phyloP scores from a whole-genome alignment of 2,797 vertebrate species.

The Megaceryle alcyon region DNA sequence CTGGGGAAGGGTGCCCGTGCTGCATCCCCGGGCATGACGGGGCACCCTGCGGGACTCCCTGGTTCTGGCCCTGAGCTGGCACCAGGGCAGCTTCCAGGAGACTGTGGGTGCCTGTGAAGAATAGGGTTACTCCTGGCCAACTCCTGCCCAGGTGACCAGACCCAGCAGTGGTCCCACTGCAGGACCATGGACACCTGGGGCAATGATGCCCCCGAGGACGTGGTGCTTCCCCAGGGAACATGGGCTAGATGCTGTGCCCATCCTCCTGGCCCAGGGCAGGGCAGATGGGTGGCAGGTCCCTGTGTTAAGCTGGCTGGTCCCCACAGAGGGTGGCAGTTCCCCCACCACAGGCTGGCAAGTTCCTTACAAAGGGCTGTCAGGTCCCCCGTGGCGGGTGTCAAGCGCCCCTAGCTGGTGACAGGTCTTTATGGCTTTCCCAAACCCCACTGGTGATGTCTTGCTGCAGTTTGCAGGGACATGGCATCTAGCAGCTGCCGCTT shows the following conservation, averaged over 20 bases:
- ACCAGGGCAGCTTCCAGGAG: background rate
- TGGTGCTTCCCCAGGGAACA: background rate
- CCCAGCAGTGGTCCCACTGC: background rate
- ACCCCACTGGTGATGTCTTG: background rate
- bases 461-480: conserved; percentile 43
- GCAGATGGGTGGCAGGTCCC: background rate
- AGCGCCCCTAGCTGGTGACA: no score
- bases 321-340: background rate
- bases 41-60: background rate
- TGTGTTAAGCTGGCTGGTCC: background rate
- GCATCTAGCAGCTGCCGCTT: background rate
- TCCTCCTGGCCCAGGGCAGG: background rate
- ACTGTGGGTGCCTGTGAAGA: background rate
- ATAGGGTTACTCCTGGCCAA: background rate
- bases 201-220: rapidly evolving
- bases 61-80: background rate
- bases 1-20: background rate
- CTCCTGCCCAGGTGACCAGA: background rate
- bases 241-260: rapidly evolving
- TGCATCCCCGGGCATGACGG: rapidly evolving
- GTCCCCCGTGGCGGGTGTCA: background rate
- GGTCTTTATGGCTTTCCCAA: background rate
- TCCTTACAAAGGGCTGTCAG: background rate
- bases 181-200: rapidly evolving
- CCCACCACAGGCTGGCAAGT: background rate